phyloP scores from a whole-genome alignment of 2,797 vertebrate species.

The Limosa lapponica region DNA sequence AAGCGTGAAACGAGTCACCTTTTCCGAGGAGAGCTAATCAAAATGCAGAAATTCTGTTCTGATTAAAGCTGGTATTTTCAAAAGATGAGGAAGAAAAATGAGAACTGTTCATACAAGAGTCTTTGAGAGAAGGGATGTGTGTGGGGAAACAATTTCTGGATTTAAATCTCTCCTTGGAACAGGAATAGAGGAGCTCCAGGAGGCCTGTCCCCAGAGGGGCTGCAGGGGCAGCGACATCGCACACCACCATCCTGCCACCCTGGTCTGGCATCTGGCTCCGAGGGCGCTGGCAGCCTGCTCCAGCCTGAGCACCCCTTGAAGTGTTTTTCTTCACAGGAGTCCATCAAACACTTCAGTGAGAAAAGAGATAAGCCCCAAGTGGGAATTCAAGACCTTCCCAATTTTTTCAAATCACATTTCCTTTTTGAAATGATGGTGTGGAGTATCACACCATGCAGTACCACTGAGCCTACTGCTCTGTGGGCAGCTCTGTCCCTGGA shows the following conservation, averaged over 20 bases:
- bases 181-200: neutral
- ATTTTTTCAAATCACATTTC: neutral
- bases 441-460: neutral
- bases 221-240: neutral
- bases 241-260: neutral
- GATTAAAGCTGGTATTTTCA: neutral
- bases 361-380: neutral
- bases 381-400: neutral
- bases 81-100: neutral
- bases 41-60: neutral
- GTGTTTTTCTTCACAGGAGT: neutral
- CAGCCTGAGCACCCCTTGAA: neutral
- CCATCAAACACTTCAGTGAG: neutral
- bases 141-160: rapidly evolving
- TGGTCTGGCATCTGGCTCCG: rapidly evolving
- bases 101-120: neutral
- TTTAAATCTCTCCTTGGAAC: neutral
- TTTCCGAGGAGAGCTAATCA: neutral
- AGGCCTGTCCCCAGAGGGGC: neutral
- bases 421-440: neutral
- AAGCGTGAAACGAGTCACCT: neutral
- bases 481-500: neutral
- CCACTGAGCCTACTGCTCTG: neutral
- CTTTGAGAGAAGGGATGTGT: rapidly evolving
- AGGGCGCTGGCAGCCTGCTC: rapidly evolving